These are phyloP conservation scores for Grammomys dolichurus DNA, from an alignment of 2,113 vertebrate genomes.

Conservation along the genomic window DNA sequence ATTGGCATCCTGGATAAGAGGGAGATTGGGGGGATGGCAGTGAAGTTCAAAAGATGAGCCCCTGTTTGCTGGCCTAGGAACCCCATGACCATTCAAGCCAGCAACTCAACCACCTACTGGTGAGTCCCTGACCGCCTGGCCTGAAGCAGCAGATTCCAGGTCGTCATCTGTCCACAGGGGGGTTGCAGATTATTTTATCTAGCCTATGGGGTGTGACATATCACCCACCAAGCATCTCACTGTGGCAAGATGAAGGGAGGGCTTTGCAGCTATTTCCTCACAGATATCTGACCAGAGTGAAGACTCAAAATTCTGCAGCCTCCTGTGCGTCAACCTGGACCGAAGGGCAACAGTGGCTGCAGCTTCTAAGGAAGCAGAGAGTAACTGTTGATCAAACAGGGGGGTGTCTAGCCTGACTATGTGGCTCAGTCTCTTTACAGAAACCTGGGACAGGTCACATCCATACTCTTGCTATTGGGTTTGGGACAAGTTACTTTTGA, in stretches of 20 bases:
- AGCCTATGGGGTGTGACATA: not conserved
- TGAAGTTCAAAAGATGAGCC: not conserved
- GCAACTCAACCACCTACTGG: not conserved
- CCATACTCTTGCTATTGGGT: not conserved
- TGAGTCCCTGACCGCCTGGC: not conserved
- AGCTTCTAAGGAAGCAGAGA: not conserved
- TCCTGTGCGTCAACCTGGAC: not conserved
- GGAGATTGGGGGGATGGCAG: not conserved
- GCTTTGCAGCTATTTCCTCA: not conserved
- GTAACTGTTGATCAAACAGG: not conserved
- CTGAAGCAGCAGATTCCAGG: not conserved
- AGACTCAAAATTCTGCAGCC: not conserved
- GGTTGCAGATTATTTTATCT: not conserved
- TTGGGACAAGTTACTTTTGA: conserved; percentile 12
- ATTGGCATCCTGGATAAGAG: conserved; percentile 82
- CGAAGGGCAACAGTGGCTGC: not conserved
- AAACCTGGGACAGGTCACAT: not conserved
- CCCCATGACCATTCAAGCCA: not conserved
- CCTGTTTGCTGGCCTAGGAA: not conserved
- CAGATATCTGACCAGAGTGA: not conserved
- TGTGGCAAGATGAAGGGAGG: not conserved
- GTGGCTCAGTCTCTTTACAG: conserved; percentile 15
- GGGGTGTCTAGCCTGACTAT: not conserved
- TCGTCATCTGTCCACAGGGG: not conserved
- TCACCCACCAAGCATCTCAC: not conserved